Base-by-base conservation (phyloP, 2,113 vertebrate species). In the Fregata magnificens region DNA sequence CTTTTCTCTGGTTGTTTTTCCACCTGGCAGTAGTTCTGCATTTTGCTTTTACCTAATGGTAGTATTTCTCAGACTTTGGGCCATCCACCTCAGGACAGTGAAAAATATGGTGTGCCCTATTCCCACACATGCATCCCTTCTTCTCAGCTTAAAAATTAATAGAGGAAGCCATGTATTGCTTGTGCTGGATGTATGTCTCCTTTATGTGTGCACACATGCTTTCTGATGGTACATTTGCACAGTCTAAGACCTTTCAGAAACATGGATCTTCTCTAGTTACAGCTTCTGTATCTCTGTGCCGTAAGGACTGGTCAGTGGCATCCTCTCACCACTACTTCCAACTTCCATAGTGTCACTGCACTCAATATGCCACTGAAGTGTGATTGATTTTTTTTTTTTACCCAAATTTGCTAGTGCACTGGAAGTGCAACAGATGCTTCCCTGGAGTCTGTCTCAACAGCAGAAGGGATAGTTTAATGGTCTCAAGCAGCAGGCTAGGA, bases 121-220 rank as follows among this genome's bases (percentile, higher is more conserved):
- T 56, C 7, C 38, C 14, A 29, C 26, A 9, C 0, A 0, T 15
- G 11, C 18, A 59, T 45, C 63, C 45, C 29, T 62, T 59, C 59
- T 77, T 53, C 25, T 85, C 42, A 65, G 16, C 52, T 76, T 56
- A 15, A 67, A 82, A 25, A 36, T 5, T 7, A 14, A 8, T 15
- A 9, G 44, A 26, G 38, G 19, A n/a, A 65, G n/a, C 6, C 11
- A 1, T 13, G 5, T 34, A 9, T 1, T 34, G 20, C 8, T 2
- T 15, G 16, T 67, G 72, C 61, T 67, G 80, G 17, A 5, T 36
- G 47, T 5, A 2, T 5, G 6, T 53, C 40, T 70, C 22, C 38
- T 90, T 74, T 61, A 6, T 3, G 1, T 5, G 6, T 8, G 21
- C 11, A 24, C 8, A 6, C 1, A 0, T 11, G 31, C 24, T 59